phyloP scores from a whole-genome alignment of 2,888 invertebrate genomes.

The Habrosyne pyritoides region DNA sequence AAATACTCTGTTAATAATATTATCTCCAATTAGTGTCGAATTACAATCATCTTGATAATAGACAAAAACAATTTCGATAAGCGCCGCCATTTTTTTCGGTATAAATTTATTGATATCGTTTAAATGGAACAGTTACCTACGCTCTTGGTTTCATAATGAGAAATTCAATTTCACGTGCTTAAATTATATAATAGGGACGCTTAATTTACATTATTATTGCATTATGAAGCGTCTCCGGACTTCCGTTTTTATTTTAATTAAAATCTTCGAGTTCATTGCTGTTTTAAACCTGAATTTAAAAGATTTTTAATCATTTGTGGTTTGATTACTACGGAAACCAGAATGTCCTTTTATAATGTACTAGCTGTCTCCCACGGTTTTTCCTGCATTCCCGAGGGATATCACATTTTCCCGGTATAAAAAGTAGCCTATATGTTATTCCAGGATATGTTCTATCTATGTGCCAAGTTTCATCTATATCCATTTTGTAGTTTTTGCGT shows the following conservation, averaged over 20 bases:
- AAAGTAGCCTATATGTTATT: no score
- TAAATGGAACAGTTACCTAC: not conserved
- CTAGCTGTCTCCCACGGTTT: no score
- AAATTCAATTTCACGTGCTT: not conserved
- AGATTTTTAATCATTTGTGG: not conserved
- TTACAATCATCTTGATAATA: not conserved
- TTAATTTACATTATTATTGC: constrained; percentile 2
- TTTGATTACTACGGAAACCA: no score
- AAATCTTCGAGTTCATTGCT: not conserved
- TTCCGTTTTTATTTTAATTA: not conserved
- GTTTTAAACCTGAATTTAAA: not conserved
- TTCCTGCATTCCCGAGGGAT: no score
- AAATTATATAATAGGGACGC: not conserved
- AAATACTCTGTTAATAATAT: not conserved
- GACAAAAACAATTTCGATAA: not conserved
- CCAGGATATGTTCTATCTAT: no score
- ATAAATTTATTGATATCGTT: not conserved
- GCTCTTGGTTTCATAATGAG: not conserved
- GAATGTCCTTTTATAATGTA: no score
- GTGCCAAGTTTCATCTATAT: no score
- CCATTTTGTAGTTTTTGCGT: no score
- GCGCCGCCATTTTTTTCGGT: not conserved
- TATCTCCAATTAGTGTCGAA: not conserved
- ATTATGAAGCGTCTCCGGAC: not conserved
- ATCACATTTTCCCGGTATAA: no score